Conservation (phyloP, 2,113 vertebrate species). For the Tautogolabrus adspersus region DNA sequence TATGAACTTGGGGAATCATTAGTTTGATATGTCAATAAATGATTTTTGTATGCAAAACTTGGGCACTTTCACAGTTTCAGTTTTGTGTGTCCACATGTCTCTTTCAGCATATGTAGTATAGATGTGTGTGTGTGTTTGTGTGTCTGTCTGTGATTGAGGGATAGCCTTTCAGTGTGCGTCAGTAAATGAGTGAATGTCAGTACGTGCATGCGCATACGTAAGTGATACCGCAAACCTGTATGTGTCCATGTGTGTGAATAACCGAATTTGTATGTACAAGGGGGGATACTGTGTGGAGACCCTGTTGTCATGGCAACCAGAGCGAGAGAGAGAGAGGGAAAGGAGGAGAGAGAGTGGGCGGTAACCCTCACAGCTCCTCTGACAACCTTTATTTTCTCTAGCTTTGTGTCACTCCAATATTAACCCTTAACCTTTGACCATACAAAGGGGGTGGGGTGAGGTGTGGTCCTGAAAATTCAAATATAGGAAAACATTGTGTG, state of each 20-base stretch:
- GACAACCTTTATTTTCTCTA: conserved; percentile 82
- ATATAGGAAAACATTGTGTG: neutral
- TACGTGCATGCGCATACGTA: conserved; percentile 65
- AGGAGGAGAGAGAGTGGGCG: conserved; percentile 66
- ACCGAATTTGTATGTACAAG: conserved; percentile 81
- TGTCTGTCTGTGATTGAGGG: conserved; percentile 14
- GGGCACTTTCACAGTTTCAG: neutral
- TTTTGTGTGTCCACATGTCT: neutral
- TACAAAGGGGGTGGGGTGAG: neutral
- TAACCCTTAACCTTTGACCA: conserved; percentile 67
- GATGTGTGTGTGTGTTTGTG: neutral
- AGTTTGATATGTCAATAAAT: conserved; percentile 29
- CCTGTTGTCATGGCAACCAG: conserved; percentile 80
- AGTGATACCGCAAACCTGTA: conserved; percentile 61
- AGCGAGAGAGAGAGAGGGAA: conserved; percentile 41
- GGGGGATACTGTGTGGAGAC: conserved; percentile 66
- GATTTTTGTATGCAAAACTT: conserved; percentile 31
- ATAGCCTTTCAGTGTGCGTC: neutral
- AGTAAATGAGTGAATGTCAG: conserved; percentile 22
- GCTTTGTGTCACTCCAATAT: conserved; percentile 71
- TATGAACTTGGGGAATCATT: conserved; percentile 38
- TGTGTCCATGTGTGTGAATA: conserved; percentile 80
- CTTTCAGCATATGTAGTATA: neutral
- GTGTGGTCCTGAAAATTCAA: conserved; percentile 4
- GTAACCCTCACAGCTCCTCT: conserved; percentile 67